These are phyloP conservation scores for Myotis lucifugus DNA, from an alignment of 2,113 vertebrate genomes.

Conservation along the genomic window DNA sequence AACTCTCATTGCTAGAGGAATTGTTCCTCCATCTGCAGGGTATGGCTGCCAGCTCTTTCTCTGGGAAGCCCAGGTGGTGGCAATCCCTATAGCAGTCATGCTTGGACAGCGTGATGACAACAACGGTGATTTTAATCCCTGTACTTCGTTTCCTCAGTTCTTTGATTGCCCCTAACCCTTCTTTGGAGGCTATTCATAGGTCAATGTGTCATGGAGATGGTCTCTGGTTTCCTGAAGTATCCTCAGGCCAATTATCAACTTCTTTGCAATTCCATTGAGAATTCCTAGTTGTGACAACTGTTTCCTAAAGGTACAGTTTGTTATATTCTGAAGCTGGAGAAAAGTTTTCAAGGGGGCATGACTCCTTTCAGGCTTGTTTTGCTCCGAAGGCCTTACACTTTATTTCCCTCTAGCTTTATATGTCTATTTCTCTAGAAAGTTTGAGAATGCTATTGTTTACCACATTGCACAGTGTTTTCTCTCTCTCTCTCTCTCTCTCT, in stretches of 20 bases:
- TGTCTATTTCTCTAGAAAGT: background rate
- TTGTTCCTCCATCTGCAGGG: background rate
- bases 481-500: background rate
- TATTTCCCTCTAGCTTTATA: background rate
- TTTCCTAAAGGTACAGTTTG: background rate
- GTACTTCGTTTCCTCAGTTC: constrained; percentile 92
- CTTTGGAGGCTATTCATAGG: constrained; percentile 88
- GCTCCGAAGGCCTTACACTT: constrained; percentile 10
- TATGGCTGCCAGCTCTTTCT: background rate
- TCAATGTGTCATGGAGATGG: constrained; percentile 92
- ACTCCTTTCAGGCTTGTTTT: constrained; percentile 30
- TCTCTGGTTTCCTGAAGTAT: constrained; percentile 93
- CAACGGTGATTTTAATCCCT: constrained; percentile 89
- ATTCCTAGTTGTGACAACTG: constrained; percentile 38
- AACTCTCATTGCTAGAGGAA: background rate
- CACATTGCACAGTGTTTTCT: background rate
- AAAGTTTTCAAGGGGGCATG: background rate
- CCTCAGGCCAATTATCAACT: constrained; percentile 85
- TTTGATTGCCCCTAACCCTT: constrained; percentile 89
- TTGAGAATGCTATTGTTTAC: background rate
- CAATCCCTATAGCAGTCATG: constrained; percentile 71
- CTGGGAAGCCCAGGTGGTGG: background rate
- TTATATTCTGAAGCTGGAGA: background rate
- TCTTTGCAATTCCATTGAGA: background rate
- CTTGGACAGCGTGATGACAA: constrained; percentile 90